Evolutionary conservation across 2,797 vertebrate species (phyloP), one percentile per base, ranked within the genome.

Genomic region (Capromys pilorides): DNA sequence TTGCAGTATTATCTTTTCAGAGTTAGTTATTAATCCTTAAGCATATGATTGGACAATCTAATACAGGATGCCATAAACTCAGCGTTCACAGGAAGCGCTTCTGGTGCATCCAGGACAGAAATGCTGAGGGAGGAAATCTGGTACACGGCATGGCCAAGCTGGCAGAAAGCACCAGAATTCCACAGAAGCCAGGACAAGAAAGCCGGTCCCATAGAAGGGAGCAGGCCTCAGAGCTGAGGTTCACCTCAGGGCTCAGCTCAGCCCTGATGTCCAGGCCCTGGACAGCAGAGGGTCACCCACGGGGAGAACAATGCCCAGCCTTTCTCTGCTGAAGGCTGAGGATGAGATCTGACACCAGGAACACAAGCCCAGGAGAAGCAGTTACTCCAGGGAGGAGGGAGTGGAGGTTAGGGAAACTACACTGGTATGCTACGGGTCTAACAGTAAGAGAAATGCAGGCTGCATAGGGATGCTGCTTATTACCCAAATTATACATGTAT

Each of bases 11-110:
- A 89, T 96, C 93, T 86, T 5, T 80, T 92, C 57, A 82, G 19
- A 90, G 73, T 66, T 59, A 49, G 57, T 85, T 97, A 88, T 94
- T 92, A 69, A 71, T 88, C 59, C 95, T 93, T 87, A 78, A 91
- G 59, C 1, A 1, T 51, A 11, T 66, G 77, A 90, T 95, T 90
- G 95, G 61, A 79, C 96, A 67, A 75, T 59, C 57, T 84, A 86
- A 33, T 41, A 62, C 45, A 57, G 80, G 33, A 28, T 1, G 79
- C 0, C 3, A 39, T 79, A 69, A 86, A 57, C 59, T 67, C 71
- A 19, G 36, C 39, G 10, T 19, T 89, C 90, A 45, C 45, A 57
- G 73, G 91, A 91, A 82, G 13, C 39, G 28, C 79, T 59, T 54
- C 39, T 77, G 51, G 41, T 33, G 36, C 49, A 57, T 33, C 49